Evolutionary conservation across 2,888 invertebrate genomes (phyloP).

Genomic region (Papilio demoleus): DNA sequence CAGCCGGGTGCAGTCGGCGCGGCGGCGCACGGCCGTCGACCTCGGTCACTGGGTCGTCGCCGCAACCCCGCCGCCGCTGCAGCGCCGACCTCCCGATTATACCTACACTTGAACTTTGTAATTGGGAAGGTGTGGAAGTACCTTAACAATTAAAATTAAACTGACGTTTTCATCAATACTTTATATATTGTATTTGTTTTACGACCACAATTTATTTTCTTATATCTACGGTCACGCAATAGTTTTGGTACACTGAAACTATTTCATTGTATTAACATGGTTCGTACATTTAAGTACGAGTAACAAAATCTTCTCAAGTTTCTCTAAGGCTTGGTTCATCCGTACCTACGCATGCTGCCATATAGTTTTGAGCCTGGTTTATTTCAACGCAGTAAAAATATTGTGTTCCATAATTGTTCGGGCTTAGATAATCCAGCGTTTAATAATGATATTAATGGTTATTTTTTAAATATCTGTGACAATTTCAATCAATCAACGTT

Average conservation of each 20-base stretch:
- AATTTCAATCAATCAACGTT: slow-evolving; percentile 1
- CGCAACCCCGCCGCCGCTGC: slow-evolving; percentile 56
- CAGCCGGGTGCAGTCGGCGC: slow-evolving; percentile 48
- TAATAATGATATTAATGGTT: neutral
- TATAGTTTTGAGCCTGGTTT: too few species aligned
- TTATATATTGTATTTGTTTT: neutral
- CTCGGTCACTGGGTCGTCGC: slow-evolving; percentile 78
- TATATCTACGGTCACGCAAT: neutral
- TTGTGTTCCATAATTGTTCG: neutral
- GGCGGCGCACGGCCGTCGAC: slow-evolving; percentile 71
- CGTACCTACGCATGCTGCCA: too few species aligned
- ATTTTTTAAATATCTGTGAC: neutral
- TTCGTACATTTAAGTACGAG: too few species aligned
- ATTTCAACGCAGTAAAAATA: neutral
- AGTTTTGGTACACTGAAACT: neutral
- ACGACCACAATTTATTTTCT: neutral
- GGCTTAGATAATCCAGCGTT: neutral
- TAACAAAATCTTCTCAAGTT: too few species aligned
- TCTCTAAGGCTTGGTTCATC: too few species aligned
- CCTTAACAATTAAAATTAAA: slow-evolving; percentile 36
- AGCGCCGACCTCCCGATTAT: slow-evolving; percentile 49
- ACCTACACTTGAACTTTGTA: slow-evolving; percentile 75
- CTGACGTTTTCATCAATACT: slow-evolving; percentile 6
- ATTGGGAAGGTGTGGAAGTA: slow-evolving; percentile 42
- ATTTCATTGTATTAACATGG: neutral